Conservation (phyloP, 2,797 vertebrate species). For the Bothrops alternatus region DNA sequence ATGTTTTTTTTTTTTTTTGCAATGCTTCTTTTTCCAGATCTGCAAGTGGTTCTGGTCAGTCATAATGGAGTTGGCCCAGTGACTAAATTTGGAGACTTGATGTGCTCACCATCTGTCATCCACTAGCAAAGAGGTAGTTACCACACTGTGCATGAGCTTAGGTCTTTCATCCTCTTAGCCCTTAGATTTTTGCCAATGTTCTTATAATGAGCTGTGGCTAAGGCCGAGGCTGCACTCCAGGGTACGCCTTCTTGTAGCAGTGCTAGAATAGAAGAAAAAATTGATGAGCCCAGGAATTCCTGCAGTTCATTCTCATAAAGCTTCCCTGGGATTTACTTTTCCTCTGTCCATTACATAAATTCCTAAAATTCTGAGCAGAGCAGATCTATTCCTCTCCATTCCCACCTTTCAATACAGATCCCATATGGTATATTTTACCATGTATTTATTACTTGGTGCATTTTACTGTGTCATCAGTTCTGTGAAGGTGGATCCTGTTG, state of each 20-base stretch:
- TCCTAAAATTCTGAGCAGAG: neutral
- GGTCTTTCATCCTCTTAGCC: neutral
- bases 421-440: neutral
- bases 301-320: neutral
- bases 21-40: neutral
- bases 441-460: neutral
- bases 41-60: neutral
- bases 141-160: neutral
- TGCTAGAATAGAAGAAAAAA: neutral
- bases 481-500: neutral
- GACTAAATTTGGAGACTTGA: neutral
- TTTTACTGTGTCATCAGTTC: neutral
- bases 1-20: no score
- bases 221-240: neutral
- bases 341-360: neutral
- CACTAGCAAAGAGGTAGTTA: neutral
- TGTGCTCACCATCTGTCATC: neutral
- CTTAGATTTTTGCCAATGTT: neutral
- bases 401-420: neutral
- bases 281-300: neutral
- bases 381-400: no score
- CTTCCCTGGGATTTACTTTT: neutral
- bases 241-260: neutral
- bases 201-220: neutral
- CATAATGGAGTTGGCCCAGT: neutral